Evolutionary conservation across 2,797 vertebrate species (phyloP).

Genomic region (Gobionotothen gibberifrons): DNA sequence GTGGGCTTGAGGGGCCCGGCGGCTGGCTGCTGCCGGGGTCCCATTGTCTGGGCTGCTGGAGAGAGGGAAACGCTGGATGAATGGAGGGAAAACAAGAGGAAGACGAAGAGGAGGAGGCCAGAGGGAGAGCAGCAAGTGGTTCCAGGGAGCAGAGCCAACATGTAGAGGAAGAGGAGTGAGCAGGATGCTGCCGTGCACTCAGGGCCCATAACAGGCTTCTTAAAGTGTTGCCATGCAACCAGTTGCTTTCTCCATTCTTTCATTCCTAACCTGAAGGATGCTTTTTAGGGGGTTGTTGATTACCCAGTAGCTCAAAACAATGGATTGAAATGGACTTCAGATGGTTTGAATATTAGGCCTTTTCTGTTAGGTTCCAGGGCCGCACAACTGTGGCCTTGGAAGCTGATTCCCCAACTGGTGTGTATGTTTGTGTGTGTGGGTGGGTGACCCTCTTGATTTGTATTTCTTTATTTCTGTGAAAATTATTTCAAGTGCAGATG

Average conservation of each 20-base stretch:
- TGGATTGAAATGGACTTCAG: background rate
- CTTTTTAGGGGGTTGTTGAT: background rate
- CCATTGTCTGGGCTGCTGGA: constrained; percentile 76
- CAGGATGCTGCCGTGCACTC: constrained; percentile 31
- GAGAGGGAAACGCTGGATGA: constrained; percentile 63
- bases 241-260: background rate
- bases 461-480: too few species aligned
- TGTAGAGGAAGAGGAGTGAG: constrained; percentile 41
- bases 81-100: constrained; percentile 67
- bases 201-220: constrained; percentile 13
- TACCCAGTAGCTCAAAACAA: background rate
- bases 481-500: too few species aligned
- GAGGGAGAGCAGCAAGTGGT: constrained; percentile 75
- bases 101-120: constrained; percentile 60
- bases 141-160: constrained; percentile 68
- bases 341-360: background rate
- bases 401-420: too few species aligned
- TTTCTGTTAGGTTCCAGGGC: background rate
- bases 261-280: background rate
- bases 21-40: constrained; percentile 68
- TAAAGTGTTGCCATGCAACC: constrained; percentile 3
- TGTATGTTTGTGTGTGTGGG: too few species aligned
- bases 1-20: constrained; percentile 76
- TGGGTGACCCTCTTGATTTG: too few species aligned
- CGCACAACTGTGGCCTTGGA: background rate